A percentile compares a stretch with the other conserved stretches of the same genome.
phyloP scores from a whole-genome alignment of 2,797 vertebrate species.

The Salarias fasciatus region DNA sequence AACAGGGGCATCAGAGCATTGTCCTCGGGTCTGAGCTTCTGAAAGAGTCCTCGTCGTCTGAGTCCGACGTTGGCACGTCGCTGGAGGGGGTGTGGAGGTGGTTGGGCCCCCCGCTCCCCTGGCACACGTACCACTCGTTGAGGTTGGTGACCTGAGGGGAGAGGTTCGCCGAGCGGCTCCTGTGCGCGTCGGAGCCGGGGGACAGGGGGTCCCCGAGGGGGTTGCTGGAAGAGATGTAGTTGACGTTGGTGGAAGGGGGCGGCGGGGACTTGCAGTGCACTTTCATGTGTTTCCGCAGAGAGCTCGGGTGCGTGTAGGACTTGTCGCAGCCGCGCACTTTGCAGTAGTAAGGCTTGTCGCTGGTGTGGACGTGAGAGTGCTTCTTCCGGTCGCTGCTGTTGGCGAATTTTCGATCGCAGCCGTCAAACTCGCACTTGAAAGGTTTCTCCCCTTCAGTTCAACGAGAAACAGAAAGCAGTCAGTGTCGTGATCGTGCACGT shows the following conservation, averaged over 20 bases:
- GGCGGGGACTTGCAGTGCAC: constrained; percentile 98
- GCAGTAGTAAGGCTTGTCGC: constrained; percentile 98
- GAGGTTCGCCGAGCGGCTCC: constrained; percentile 87
- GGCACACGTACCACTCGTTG: constrained; percentile 99
- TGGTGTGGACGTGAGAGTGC: constrained; percentile 97
- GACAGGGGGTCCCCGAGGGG: constrained; percentile 87
- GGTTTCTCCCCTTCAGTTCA: constrained; percentile 93
- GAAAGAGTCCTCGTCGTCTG: constrained; percentile 91
- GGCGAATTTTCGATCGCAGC: constrained; percentile 97
- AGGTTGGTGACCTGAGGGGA: constrained; percentile 98
- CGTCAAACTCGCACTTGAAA: constrained; percentile 98
- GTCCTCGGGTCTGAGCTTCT: constrained; percentile 90
- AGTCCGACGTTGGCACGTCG: constrained; percentile 89
- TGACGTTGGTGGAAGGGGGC: constrained; percentile 85
- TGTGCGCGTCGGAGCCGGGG: constrained; percentile 83
- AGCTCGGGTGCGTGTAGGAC: constrained; percentile 95
- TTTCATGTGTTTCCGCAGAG: constrained; percentile 97
- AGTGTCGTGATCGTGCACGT: constrained; percentile 2
- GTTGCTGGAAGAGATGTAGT: constrained; percentile 86
- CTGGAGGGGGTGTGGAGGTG: constrained; percentile 93
- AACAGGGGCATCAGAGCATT: constrained; percentile 86
- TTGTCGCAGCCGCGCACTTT: constrained; percentile 96
- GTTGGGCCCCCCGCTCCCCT: constrained; percentile 89
- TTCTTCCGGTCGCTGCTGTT: constrained; percentile 99
- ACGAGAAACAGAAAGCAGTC: constrained; percentile 50